Conservation (phyloP, 1,140 invertebrate genomes). For the Drosophila kikkawai region DNA sequence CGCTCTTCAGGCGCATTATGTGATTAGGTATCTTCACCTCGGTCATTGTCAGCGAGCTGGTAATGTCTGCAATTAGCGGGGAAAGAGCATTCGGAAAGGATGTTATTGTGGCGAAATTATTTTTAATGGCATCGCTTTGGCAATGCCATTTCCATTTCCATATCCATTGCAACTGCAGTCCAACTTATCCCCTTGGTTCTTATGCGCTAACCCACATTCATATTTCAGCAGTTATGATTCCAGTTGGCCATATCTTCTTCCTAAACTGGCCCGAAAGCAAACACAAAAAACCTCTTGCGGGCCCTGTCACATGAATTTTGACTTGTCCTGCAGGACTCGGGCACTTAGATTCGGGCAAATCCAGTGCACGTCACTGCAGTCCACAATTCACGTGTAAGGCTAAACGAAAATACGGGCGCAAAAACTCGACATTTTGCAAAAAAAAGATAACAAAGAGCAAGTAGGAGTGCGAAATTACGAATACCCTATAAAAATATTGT, state of each 20-base stretch:
- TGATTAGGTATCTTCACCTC: constrained; percentile 89
- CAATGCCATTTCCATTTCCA: constrained; percentile 13
- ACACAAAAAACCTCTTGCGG: constrained; percentile 32
- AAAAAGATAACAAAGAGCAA: neutral
- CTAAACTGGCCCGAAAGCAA: constrained; percentile 57
- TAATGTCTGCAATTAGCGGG: constrained; percentile 80
- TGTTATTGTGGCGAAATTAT: constrained; percentile 59
- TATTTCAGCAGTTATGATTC: constrained; percentile 32
- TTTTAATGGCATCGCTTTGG: constrained; percentile 46
- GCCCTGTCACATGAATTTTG: constrained; percentile 74
- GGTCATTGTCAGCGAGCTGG: constrained; percentile 87
- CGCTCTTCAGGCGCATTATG: constrained; percentile 89
- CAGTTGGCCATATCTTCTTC: constrained; percentile 55
- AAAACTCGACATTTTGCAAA: constrained; percentile 25
- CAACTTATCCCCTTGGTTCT: constrained; percentile 33
- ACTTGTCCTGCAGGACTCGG: constrained; percentile 57
- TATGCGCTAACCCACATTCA: constrained; percentile 36
- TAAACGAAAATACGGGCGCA: constrained; percentile 19
- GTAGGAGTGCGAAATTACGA: no score
- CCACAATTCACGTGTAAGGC: constrained; percentile 68
- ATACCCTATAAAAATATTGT: neutral
- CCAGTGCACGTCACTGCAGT: constrained; percentile 73
- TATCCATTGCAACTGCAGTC: constrained; percentile 5
- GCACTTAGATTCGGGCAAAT: constrained; percentile 29
- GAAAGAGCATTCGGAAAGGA: constrained; percentile 17